Conservation (phyloP, 2,888 invertebrate genomes). For the Brenthis hecate region DNA sequence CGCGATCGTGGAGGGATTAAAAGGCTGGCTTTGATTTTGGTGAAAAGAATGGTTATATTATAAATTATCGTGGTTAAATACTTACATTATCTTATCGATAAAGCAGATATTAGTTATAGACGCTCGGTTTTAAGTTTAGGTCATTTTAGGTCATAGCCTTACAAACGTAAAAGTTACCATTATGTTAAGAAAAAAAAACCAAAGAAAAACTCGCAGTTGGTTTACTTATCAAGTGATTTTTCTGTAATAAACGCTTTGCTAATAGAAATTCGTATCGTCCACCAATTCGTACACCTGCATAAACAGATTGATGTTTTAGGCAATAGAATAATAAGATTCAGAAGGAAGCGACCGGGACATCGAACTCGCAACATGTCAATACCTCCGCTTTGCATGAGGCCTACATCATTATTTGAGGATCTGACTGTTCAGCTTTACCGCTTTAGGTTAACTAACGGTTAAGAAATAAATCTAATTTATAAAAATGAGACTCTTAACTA, state of each 20-base stretch:
- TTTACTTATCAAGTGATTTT: not conserved
- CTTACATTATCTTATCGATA: no score
- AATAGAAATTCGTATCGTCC: constrained; percentile 2
- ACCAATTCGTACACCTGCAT: constrained; percentile 12
- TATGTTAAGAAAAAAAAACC: no score
- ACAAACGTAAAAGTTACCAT: no score
- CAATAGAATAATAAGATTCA: constrained; percentile 54
- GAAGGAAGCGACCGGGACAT: constrained; percentile 64
- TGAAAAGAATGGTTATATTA: no score
- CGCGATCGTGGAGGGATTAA: no score
- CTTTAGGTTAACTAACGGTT: constrained; percentile 29
- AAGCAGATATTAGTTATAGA: no score
- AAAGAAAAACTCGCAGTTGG: no score
- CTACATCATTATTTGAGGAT: constrained; percentile 74
- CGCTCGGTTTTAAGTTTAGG: no score
- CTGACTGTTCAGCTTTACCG: constrained; percentile 41
- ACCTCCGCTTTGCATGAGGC: constrained; percentile 69
- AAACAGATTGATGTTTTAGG: constrained; percentile 12
- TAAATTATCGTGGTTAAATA: no score
- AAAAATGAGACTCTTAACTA: not conserved
- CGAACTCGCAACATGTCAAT: constrained; percentile 76
- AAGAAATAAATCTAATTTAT: not conserved
- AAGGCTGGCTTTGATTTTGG: no score
- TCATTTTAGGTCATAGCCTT: no score
- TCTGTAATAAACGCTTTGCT: not conserved